Conservation (phyloP, 2,888 invertebrate species). For the Hypolimnas misippus region DNA sequence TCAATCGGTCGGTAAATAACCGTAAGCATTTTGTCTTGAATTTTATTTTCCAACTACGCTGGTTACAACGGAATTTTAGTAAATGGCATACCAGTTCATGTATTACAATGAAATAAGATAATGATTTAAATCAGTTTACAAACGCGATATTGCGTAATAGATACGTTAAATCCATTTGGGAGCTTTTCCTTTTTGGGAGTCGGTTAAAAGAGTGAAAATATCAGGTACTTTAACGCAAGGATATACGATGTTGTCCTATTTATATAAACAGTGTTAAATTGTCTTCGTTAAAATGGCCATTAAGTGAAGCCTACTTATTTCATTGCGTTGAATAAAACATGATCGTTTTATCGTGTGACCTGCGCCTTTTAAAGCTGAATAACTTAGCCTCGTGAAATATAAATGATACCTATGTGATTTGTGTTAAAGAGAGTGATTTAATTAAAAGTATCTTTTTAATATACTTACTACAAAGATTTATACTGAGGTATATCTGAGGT, state of each 20-base stretch:
- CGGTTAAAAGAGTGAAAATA: not conserved
- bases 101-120: no score
- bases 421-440: not conserved
- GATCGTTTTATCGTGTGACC: not conserved
- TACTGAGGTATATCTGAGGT: not conserved
- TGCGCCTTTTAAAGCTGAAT: conserved; percentile 12
- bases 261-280: not conserved
- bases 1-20: no score
- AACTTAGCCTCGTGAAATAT: conserved; percentile 7
- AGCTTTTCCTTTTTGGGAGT: no score
- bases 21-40: no score
- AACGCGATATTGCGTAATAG: no score
- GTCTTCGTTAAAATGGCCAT: conserved; percentile 1
- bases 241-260: not conserved
- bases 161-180: no score
- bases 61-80: no score
- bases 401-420: not conserved
- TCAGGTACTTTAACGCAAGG: not conserved
- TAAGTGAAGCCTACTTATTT: conserved; percentile 21
- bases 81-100: no score
- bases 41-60: no score
- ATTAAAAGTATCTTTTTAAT: not conserved
- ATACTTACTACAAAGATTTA: not conserved
- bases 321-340: conserved; percentile 28
- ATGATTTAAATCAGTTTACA: no score